A percentile compares a stretch with the other conserved stretches of the same genome.
phyloP scores from a whole-genome alignment of 2,797 vertebrate species.

The Toxotes lorentzi region DNA sequence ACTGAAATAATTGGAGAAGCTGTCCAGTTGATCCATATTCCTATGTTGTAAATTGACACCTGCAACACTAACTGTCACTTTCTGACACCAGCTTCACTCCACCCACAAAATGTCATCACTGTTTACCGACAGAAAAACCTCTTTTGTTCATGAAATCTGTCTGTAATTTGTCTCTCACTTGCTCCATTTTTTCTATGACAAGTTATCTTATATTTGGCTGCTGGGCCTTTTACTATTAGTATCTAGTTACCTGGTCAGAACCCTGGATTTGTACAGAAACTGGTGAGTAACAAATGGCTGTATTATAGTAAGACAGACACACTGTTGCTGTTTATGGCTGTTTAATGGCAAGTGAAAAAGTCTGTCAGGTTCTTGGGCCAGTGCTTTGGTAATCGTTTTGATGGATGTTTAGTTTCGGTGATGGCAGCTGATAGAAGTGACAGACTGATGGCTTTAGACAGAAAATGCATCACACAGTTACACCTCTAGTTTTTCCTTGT shows the following conservation, averaged over 20 bases:
- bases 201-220: neutral
- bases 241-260: neutral
- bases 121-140: too few species aligned
- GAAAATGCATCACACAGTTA: slow-evolving; percentile 6
- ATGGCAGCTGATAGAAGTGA: neutral
- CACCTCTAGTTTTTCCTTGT: neutral
- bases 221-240: neutral
- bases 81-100: too few species aligned
- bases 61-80: too few species aligned
- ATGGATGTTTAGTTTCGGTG: neutral
- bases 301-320: neutral
- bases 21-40: too few species aligned
- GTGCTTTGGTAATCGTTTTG: slow-evolving; percentile 4
- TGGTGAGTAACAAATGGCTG: neutral
- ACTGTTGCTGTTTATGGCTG: neutral
- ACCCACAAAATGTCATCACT: too few species aligned
- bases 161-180: slow-evolving; percentile 3
- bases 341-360: neutral
- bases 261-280: neutral
- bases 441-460: neutral
- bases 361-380: neutral
- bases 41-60: too few species aligned
- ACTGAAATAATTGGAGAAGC: too few species aligned
- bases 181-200: neutral
- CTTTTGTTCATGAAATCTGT: neutral